Evolutionary conservation across 2,113 vertebrate genomes (phyloP).

Genomic region (Pongo pygmaeus): DNA sequence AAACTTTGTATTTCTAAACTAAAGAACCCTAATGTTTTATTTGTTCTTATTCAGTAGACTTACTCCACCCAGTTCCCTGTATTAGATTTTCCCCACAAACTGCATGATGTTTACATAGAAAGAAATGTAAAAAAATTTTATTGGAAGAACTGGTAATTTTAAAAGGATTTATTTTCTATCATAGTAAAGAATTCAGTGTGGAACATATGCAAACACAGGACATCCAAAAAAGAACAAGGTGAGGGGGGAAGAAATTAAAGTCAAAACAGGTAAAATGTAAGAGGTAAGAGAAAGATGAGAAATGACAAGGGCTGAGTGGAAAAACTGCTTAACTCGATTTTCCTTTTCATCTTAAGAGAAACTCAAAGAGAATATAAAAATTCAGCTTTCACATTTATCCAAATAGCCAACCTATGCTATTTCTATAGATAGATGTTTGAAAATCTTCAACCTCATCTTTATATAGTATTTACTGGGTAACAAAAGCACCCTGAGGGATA

Average conservation of each 20-base stretch:
- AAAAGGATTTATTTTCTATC: background rate
- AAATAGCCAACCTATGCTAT: background rate
- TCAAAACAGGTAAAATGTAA: background rate
- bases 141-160: background rate
- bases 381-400: background rate
- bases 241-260: background rate
- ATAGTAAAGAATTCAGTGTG: background rate
- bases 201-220: background rate
- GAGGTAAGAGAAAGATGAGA: background rate
- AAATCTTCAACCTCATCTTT: conserved; percentile 11
- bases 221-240: background rate
- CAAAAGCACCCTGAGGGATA: background rate
- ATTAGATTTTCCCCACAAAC: background rate
- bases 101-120: background rate
- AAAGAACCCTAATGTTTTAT: background rate
- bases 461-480: background rate
- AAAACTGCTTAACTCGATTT: background rate
- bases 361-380: background rate
- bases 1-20: background rate
- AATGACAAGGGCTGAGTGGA: background rate
- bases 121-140: background rate
- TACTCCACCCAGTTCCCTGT: background rate
- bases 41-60: background rate
- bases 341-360: background rate
- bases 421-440: background rate